Evolutionary conservation across 2,888 invertebrate species (phyloP), one percentile per base, ranked within the genome.

Genomic region (Synergus laeviventris): DNA sequence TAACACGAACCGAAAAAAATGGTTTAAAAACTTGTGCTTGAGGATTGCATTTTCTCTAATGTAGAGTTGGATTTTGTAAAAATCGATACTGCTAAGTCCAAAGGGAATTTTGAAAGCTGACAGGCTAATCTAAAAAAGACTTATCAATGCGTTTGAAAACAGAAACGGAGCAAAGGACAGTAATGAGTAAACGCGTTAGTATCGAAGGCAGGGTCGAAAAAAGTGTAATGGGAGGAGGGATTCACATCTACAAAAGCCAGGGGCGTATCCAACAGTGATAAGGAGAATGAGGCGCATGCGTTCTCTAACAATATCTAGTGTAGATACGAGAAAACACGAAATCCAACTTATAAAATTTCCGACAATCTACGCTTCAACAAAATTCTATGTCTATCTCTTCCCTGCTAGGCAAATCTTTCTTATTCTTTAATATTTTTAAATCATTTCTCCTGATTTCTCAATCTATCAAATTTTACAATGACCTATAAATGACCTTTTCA

Each of bases 161-260:
- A 49, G 45, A 70, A n/a, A 70, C 9, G 24, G 49, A 31, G 70
- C 45, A 70, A 70, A 70, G 70, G 70, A 70, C 70, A 70, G 70
- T 70, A 70, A 70, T 70, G 70, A 70, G 45, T 70, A 70, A 70
- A 70, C 49, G 49, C 49, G 70, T 70, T 70, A 70, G 66, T 66
- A 66, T 66, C 66, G 66, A 66, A 66, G 24, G 66, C 66, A 66
- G 66, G 66, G 66, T 66, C 66, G 45, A 66, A 56, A 66, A 66
- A 66, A 66, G 24, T 21, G 39, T 21, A 64, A 21, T 39, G 64
- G 21, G 42, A 66, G n/a, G 31, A 70, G 70, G 49, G 70, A 70
- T 49, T 70, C 70, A 4, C 70, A 70, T 70, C 49, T 70, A 70
- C 70, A 70, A 70, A 70, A 70, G 70, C 70, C 70, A 70, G 70